These are phyloP conservation scores for Folsomia manolachei DNA, from an alignment of 2,888 invertebrate genomes.

Conservation along the genomic window DNA sequence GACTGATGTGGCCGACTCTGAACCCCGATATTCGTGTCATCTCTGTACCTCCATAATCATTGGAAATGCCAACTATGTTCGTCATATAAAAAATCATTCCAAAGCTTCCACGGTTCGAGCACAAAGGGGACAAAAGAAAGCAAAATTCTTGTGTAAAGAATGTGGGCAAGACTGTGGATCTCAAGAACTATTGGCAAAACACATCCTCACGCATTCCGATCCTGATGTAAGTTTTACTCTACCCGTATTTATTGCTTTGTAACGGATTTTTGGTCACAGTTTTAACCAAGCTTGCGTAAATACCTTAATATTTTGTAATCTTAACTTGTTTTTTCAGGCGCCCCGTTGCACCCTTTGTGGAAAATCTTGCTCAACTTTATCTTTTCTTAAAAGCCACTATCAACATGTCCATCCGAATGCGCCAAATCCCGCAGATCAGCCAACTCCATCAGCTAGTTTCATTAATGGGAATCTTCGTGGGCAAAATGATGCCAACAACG, in stretches of 20 bases:
- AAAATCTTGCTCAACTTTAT: conserved; percentile 21
- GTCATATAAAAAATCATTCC: conserved; percentile 22
- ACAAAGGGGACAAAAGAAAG: background rate
- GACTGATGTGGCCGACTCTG: no score
- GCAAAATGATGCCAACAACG: background rate
- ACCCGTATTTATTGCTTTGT: no score
- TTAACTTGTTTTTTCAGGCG: no score
- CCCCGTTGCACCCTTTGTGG: conserved; percentile 28
- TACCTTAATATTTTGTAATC: no score
- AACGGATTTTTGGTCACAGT: no score
- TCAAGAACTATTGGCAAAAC: background rate
- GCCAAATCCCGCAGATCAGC: conserved; percentile 27
- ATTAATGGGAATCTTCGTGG: background rate
- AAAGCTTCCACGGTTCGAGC: background rate
- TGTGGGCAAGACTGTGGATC: background rate
- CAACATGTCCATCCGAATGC: conserved; percentile 26
- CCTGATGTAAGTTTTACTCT: no score
- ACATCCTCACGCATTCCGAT: background rate
- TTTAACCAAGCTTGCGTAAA: no score
- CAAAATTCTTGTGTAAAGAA: background rate
- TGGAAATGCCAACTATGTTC: conserved; percentile 31
- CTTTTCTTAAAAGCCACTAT: conserved; percentile 33
- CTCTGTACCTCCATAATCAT: conserved; percentile 24
- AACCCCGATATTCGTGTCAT: conserved; percentile 19
- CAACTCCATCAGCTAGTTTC: background rate